Evolutionary conservation across 2,797 vertebrate species (phyloP).

Genomic region (Lindbergichthys nudifrons): DNA sequence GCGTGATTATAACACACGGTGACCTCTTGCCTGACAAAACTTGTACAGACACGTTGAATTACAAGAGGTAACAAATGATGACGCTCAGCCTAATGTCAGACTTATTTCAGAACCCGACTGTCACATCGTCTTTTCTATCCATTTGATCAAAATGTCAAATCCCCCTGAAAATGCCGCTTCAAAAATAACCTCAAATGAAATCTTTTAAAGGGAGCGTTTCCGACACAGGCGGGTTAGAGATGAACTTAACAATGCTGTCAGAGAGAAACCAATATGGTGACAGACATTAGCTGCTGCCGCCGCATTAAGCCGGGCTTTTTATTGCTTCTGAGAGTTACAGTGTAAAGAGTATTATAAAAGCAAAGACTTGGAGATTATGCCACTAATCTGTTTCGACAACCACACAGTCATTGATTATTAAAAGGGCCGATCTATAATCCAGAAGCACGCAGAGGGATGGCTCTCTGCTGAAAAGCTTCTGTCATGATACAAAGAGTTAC

Average conservation of each 20-base stretch:
- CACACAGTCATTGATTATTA: slow-evolving; percentile 73
- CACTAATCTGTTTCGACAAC: slow-evolving; percentile 74
- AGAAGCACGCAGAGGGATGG: slow-evolving; percentile 30
- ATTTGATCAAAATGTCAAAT: slow-evolving; percentile 61
- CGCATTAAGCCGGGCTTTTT: slow-evolving; percentile 49
- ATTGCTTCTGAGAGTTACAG: slow-evolving; percentile 60
- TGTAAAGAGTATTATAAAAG: slow-evolving; percentile 64
- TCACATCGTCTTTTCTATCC: slow-evolving; percentile 39
- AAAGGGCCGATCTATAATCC: slow-evolving; percentile 72
- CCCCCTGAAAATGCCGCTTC: slow-evolving; percentile 38
- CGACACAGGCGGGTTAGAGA: slow-evolving; percentile 7
- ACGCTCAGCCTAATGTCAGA: background rate
- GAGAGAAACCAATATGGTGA: slow-evolving; percentile 51
- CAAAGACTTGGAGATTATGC: slow-evolving; percentile 69
- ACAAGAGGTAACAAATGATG: slow-evolving; percentile 12
- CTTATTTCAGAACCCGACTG: slow-evolving; percentile 6
- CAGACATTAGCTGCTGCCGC: slow-evolving; percentile 57
- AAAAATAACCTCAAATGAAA: slow-evolving; percentile 46
- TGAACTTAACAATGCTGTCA: slow-evolving; percentile 11
- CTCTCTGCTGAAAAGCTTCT: slow-evolving; percentile 6
- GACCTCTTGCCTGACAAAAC: slow-evolving; percentile 41
- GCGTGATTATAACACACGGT: slow-evolving; percentile 53
- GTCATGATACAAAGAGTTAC: background rate
- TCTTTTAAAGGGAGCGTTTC: slow-evolving; percentile 14
- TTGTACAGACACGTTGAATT: slow-evolving; percentile 6